Evolutionary conservation across 2,113 vertebrate species (phyloP), one percentile per base, ranked within the genome.

Genomic region (Paralichthys olivaceus): DNA sequence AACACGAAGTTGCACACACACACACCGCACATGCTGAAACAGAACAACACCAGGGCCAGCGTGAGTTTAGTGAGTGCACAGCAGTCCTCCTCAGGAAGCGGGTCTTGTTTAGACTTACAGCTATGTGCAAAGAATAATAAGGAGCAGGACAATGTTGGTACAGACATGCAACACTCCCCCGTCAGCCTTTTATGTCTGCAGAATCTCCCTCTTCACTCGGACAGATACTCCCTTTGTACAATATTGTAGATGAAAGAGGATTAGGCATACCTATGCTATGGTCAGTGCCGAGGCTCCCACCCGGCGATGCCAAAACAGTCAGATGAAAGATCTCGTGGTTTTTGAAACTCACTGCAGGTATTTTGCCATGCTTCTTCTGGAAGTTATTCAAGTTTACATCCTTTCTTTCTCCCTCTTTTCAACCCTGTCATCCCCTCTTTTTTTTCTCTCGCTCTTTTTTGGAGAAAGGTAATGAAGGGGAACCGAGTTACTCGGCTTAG

Each of bases 81-180:
- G 88, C 83, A 68, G 89, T 87, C 69, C 89, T 72, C 85, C 83
- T 91, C 87, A 91, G 93, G 91, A 94, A 93, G 89, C 79, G 51
- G 68, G 73, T 72, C 93, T 93, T 94, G 93, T 94, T 94, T 94
- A 91, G 92, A 93, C 92, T 93, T 88, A 88, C 82, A 60, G 79
- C 89, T 89, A 82, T 92, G 91, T 91, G 90, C 90, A 92, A 90
- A 93, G 92, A 94, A 94, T 93, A 94, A 94, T 90, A 93, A 87
- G 92, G 84, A 89, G 57, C 85, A 69, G 85, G 82, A 91, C 84
- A 79, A 81, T 88, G 89, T 93, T 90, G 90, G 87, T 91, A 81
- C 85, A 92, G 90, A 91, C 90, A 89, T 85, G 88, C 86, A 92
- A 79, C 84, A 58, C 83, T 90, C 86, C 83, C 74, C 80, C 64